Evolutionary conservation across 2,113 vertebrate genomes (phyloP).

Genomic region (Phrynocephalus versicolor): DNA sequence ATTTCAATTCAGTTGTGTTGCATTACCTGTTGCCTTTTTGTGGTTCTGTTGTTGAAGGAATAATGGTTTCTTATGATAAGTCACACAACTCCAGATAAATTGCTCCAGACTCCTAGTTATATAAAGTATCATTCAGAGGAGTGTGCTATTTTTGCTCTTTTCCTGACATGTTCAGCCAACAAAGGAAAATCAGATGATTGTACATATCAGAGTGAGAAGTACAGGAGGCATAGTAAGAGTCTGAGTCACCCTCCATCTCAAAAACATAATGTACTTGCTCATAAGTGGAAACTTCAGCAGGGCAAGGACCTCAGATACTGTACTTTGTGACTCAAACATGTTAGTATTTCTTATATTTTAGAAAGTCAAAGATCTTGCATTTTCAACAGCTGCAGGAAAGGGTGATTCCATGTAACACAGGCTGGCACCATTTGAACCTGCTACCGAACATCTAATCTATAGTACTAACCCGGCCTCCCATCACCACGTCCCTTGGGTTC

Average conservation of each 20-base stretch:
- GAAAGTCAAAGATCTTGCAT: slow-evolving; percentile 21
- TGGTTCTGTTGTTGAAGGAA: background rate
- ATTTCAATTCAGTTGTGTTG: background rate
- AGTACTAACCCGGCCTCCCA: background rate
- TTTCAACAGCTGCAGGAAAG: slow-evolving; percentile 5
- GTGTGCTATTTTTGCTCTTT: background rate
- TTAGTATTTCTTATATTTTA: background rate
- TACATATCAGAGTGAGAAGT: accelerated
- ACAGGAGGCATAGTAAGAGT: background rate
- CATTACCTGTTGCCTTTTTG: background rate
- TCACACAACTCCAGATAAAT: background rate
- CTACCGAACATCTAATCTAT: background rate
- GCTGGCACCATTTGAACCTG: background rate
- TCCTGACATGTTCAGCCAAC: accelerated
- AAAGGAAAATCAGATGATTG: background rate
- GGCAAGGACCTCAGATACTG: background rate
- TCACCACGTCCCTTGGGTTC: background rate
- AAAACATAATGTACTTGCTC: slow-evolving; percentile 30
- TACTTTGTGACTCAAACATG: background rate
- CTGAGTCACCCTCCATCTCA: slow-evolving; percentile 41
- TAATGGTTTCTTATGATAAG: background rate
- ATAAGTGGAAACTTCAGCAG: slow-evolving; percentile 23
- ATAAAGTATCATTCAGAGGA: background rate
- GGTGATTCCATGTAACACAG: background rate
- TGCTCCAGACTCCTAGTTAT: background rate